Percentiles rank a stretch among this genome's conserved stretches.
These are phyloP conservation scores for Eubasilissa regina DNA, from an alignment of 1,140 invertebrate species.

Conservation along the genomic window DNA sequence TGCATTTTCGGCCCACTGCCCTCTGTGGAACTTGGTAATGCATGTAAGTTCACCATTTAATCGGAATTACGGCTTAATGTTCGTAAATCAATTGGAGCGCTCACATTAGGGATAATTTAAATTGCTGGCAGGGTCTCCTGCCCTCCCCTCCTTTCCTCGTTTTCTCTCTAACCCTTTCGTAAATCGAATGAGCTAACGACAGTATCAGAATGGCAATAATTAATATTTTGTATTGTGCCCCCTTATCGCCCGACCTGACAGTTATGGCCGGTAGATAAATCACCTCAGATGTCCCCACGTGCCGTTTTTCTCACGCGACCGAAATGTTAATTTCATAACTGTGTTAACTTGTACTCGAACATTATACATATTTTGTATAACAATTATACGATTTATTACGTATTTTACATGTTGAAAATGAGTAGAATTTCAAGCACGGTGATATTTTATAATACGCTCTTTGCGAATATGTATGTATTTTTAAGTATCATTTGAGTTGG, in stretches of 20 bases:
- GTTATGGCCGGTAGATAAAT: not conserved
- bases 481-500: too few species aligned
- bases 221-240: slow-evolving; percentile 23
- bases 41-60: slow-evolving; percentile 29
- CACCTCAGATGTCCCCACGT: not conserved
- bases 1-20: not conserved
- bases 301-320: slow-evolving; percentile 10
- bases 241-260: slow-evolving; percentile 5
- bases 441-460: not conserved
- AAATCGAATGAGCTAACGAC: slow-evolving; percentile 11
- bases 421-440: too few species aligned
- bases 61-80: slow-evolving; percentile 52
- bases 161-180: not conserved
- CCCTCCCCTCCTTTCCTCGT: not conserved
- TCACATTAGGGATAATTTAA: slow-evolving; percentile 47
- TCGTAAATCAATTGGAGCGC: slow-evolving; percentile 50
- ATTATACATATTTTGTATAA: too few species aligned
- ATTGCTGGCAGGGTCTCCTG: slow-evolving; percentile 32
- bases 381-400: too few species aligned
- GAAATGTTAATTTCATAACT: slow-evolving; percentile 14
- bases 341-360: too few species aligned
- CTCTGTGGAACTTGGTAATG: not conserved
- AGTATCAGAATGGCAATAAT: slow-evolving; percentile 31
- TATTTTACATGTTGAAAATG: too few species aligned
- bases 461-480: too few species aligned